phyloP scores from a whole-genome alignment of 2,113 vertebrate genomes.

The Cynopterus brachyotis region DNA sequence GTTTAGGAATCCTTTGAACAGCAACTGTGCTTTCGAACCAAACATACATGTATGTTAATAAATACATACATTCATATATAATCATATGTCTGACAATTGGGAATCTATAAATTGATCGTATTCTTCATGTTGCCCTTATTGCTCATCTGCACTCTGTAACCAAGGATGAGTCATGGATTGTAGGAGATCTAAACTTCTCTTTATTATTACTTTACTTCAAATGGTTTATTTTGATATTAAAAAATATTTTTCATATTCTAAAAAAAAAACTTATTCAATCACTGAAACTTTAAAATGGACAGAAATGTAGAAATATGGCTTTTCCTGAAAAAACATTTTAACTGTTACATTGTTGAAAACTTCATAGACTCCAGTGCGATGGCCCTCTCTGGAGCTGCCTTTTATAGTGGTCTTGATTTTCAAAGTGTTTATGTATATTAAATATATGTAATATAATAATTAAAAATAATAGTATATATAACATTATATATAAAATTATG shows the following conservation, averaged over 20 bases:
- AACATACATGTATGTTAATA: neutral
- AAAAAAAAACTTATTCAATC: neutral
- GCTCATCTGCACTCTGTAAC: neutral
- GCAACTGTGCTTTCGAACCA: slow-evolving; percentile 85
- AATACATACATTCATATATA: too few relatives aligned
- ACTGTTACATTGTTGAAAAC: neutral
- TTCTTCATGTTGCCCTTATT: neutral
- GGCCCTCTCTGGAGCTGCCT: neutral
- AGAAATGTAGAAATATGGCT: neutral
- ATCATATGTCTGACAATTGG: too few relatives aligned
- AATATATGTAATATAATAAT: too few relatives aligned
- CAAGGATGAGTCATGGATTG: neutral
- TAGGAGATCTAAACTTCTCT: neutral
- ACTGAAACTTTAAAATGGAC: too few relatives aligned
- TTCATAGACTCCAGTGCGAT: too few relatives aligned
- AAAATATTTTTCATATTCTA: neutral
- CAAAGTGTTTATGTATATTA: neutral
- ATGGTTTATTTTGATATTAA: neutral
- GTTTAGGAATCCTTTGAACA: slow-evolving; percentile 88
- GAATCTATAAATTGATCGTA: too few relatives aligned
- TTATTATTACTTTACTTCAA: neutral
- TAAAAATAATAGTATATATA: neutral
- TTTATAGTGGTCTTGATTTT: neutral
- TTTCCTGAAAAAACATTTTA: neutral
- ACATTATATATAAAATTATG: neutral